Evolutionary conservation across 2,113 vertebrate genomes (phyloP), one percentile per base, ranked within the genome.

Genomic region (Muntiacus reevesi): DNA sequence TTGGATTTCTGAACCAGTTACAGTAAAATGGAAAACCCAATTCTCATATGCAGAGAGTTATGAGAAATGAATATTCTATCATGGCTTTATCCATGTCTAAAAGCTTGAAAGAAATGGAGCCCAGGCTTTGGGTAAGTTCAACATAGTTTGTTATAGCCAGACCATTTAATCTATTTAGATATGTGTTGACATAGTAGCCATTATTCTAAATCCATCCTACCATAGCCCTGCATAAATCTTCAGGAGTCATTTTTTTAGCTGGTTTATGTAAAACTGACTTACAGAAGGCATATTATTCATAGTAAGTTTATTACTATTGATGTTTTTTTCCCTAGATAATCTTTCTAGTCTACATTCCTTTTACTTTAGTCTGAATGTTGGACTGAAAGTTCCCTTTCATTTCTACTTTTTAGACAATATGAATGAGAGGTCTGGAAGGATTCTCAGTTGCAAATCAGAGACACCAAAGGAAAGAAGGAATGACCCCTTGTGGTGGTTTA

Each of bases 401-500:
- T 87, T 96, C 71, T 93, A 60, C 57, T 85, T 25, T 84, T 94
- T 40, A 64, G 47, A 52, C 59, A 57, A 54, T 52, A 71, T 33
- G 62, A 95, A 50, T 50, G 55, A 93, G 64, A 50, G 40, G 30
- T 52, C 59, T 93, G 7, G n/a, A 59, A 74, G 47, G 45, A 76
- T 54, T 82, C 40, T 85, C 25, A 33, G 43, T 50, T 43, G 33
- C 27, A 55, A 93, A 83, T 82, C 60, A 67, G n/a, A 84, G 57
- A 4, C 79, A 47, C 57, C 54, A 87, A 83, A 93, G 57, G 28
- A 74, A 89, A 87, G 79, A 89, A 89, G 50, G 57, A 95, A 94
- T 79, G 96, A 94, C 78, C 87, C 76, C 43, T 85, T 50, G n/a
- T 95, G 92, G 92, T 91, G n/a, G 50, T 81, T 84, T 90, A 54